phyloP scores from a whole-genome alignment of 2,113 vertebrate genomes.

The Callocephalon fimbriatum region DNA sequence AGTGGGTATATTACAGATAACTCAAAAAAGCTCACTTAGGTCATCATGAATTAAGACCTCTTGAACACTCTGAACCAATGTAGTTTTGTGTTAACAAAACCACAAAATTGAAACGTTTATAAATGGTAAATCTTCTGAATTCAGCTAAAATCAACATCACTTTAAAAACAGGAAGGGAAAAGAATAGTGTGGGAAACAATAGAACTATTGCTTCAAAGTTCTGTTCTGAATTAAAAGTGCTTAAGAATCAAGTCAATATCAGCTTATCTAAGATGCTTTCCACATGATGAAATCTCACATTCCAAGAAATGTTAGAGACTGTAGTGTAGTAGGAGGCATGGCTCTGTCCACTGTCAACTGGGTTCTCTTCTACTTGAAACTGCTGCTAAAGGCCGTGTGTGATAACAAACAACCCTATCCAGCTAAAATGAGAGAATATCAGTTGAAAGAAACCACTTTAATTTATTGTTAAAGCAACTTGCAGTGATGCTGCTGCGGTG shows the following conservation, averaged over 20 bases:
- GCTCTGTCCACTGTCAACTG: background rate
- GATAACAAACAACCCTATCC: background rate
- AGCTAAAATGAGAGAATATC: background rate
- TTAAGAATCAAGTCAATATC: background rate
- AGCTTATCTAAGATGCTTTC: background rate
- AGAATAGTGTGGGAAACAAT: background rate
- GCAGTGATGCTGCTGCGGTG: background rate
- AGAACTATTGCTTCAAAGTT: background rate
- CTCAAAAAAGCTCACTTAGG: background rate
- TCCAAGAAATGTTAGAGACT: background rate
- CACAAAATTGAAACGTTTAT: background rate
- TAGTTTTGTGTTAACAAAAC: background rate
- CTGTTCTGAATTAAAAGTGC: background rate
- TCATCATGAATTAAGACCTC: background rate
- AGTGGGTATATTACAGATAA: background rate
- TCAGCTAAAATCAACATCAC: background rate
- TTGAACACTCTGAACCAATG: background rate
- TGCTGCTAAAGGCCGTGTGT: background rate
- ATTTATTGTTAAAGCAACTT: background rate
- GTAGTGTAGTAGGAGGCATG: background rate
- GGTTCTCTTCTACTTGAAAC: background rate
- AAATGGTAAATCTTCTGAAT: background rate
- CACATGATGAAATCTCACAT: background rate
- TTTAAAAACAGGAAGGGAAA: background rate
- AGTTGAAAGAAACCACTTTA: background rate